Percentiles rank a stretch among this genome's conserved stretches.
Conservation (phyloP, 35 echinoderm and acorn worm species). For the Strongylocentrotus purpuratus region DNA sequence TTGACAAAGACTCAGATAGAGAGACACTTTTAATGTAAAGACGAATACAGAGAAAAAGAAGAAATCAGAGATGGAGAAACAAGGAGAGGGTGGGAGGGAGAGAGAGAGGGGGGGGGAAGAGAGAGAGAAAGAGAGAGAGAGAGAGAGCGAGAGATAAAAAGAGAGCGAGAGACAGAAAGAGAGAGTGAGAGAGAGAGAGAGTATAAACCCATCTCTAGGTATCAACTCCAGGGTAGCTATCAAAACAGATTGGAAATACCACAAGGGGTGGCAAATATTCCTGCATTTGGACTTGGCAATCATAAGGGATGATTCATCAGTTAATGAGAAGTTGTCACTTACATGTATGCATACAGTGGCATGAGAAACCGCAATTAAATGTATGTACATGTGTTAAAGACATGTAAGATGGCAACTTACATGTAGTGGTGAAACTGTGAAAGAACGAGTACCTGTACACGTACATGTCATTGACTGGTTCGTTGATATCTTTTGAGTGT, state of each 20-base stretch:
- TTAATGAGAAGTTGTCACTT: constrained; percentile 17
- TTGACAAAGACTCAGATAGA: not conserved
- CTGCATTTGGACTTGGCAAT: not conserved
- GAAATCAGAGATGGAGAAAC: not conserved
- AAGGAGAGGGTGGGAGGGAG: not conserved
- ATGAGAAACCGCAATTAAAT: not conserved
- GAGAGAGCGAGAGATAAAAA: too few species aligned
- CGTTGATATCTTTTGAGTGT: too few species aligned
- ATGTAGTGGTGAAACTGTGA: not conserved
- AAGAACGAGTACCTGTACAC: not conserved
- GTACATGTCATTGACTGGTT: too few species aligned
- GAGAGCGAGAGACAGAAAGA: too few species aligned
- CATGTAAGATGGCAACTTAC: not conserved
- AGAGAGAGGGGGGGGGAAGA: not conserved
- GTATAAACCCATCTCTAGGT: not conserved
- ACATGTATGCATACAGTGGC: not conserved
- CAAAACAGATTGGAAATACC: constrained; percentile 36
- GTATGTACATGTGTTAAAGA: not conserved
- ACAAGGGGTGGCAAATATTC: not conserved
- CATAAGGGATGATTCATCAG: constrained; percentile 31
- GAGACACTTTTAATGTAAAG: not conserved
- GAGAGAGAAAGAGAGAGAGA: not conserved
- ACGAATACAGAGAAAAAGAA: too few species aligned
- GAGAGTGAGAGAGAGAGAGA: not conserved
- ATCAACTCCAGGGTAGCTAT: not conserved